A percentile compares a stretch with the other conserved stretches of the same genome.
Conservation (phyloP, 2,888 invertebrate genomes). For the Tipula lateralis region DNA sequence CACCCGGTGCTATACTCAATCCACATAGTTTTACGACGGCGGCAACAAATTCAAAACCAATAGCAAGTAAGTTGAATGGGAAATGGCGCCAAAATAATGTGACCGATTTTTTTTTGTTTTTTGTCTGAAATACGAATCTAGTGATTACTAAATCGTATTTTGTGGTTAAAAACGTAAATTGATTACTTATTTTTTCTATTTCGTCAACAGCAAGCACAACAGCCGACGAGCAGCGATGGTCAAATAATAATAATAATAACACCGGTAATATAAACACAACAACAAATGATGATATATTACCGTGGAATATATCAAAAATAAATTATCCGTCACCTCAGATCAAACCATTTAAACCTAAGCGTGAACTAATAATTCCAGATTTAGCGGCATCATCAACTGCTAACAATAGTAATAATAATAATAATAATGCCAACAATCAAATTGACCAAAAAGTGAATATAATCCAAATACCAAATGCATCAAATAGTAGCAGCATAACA, state of each 20-base stretch:
- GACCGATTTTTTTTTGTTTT: too few relatives aligned
- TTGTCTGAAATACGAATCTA: too few relatives aligned
- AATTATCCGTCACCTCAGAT: conserved; percentile 7
- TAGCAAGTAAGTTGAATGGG: not conserved
- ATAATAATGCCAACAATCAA: not conserved
- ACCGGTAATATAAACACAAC: not conserved
- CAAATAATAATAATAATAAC: conserved; percentile 15
- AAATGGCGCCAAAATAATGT: too few relatives aligned
- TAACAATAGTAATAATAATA: not conserved
- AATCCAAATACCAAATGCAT: conserved; percentile 25
- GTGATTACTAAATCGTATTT: too few relatives aligned
- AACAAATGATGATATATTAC: conserved; percentile 26
- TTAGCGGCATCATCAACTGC: not conserved
- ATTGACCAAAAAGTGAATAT: conserved; percentile 24
- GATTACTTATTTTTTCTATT: not conserved
- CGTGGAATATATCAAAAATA: conserved; percentile 31
- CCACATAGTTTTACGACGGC: conserved; percentile 46
- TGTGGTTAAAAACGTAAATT: not conserved
- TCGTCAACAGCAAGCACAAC: not conserved
- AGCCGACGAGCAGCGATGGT: conserved; percentile 20
- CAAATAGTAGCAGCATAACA: conserved; percentile 3
- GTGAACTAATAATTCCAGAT: not conserved
- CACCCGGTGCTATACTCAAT: conserved; percentile 56
- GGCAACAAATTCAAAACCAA: conserved; percentile 32
- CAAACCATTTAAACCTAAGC: conserved; percentile 29